A percentile compares a stretch with the other conserved stretches of the same genome.
Evolutionary conservation across 2,888 invertebrate genomes (phyloP).

Genomic region (Pristionchus arcanus): DNA sequence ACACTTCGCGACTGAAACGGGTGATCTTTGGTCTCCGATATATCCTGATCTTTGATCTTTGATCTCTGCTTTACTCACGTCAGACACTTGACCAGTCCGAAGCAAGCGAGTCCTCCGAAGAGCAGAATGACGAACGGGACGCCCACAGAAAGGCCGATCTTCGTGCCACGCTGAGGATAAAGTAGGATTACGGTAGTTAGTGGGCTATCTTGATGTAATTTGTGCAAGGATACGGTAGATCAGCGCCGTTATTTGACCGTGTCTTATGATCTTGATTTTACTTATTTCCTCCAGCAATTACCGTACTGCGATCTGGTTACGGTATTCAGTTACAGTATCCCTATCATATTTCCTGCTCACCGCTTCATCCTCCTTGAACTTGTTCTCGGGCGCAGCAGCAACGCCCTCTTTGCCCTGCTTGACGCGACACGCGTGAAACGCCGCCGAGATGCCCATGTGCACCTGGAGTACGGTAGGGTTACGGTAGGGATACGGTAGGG

Average conservation of each 20-base stretch:
- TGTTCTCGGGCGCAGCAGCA: neutral
- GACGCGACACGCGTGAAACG: neutral
- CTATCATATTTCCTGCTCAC: neutral
- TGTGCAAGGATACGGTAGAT: neutral
- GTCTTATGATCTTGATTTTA: too few species aligned
- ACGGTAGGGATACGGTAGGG: neutral
- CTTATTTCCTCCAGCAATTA: too few species aligned
- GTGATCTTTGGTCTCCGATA: neutral
- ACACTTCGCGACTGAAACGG: neutral
- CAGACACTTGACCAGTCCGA: slow-evolving; percentile 21
- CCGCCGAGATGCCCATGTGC: neutral
- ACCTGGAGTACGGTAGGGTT: neutral
- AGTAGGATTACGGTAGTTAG: neutral
- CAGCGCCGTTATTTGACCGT: too few species aligned
- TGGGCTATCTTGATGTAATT: neutral
- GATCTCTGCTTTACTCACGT: neutral
- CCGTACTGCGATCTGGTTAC: too few species aligned
- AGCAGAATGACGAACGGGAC: neutral
- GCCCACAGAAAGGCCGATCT: neutral
- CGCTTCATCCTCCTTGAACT: neutral
- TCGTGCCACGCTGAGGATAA: neutral
- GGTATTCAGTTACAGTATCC: too few species aligned
- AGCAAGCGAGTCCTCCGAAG: slow-evolving; percentile 6
- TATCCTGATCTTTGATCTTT: slow-evolving; percentile 13
- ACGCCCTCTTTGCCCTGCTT: neutral